Evolutionary conservation across 2,113 vertebrate species (phyloP), one percentile per base, ranked within the genome.

Genomic region (Illadopsis cleaveri): DNA sequence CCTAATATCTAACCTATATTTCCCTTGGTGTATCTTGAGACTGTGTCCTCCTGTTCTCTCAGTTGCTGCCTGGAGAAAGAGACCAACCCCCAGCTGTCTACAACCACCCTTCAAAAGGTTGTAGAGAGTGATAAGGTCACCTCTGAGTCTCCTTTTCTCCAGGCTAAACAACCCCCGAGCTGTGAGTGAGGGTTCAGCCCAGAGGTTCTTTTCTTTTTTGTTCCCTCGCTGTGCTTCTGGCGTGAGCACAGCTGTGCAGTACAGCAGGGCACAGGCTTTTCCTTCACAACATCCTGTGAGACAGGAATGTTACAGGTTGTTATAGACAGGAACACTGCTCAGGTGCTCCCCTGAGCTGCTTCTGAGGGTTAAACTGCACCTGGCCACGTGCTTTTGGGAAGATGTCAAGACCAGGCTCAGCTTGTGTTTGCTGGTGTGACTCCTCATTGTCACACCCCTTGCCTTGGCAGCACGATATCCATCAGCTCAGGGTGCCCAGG

Each of bases 401-500:
- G 58, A 25, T 0, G 0, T 10, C 53, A 4, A 30, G n/a, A 7
- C 14, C 38, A 7, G 80, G 61, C 47, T 40, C 3, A 2, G 15
- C 14, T 58, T 7, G 0, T 0, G 1, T 47, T 60, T 0, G 1
- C 40, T 54, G 62, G 9, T 0, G 0, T 44, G 31, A 22, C 28
- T 62, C 27, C 13, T 35, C 8, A 0, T 2, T 11, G 1, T 20
- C 1, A 37, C 1, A 0, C 4, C 54, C 2, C 0, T 12, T 30
- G 4, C 20, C 30, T 8, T 24, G 58, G 40, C 33, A 14, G 0
- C 3, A 4, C 1, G 0, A 23, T 14, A 12, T 23, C 51, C 44
- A 0, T 28, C 2, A 0, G 21, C 62, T 31, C 0, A 0, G 33
- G 71, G 38, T 20, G 9, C 9, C n/a, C 40, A 6, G 30, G 66